Percentiles rank a stretch among this genome's conserved stretches.
Conservation (phyloP, 2,888 invertebrate species). For the Napeogenes sylphis region DNA sequence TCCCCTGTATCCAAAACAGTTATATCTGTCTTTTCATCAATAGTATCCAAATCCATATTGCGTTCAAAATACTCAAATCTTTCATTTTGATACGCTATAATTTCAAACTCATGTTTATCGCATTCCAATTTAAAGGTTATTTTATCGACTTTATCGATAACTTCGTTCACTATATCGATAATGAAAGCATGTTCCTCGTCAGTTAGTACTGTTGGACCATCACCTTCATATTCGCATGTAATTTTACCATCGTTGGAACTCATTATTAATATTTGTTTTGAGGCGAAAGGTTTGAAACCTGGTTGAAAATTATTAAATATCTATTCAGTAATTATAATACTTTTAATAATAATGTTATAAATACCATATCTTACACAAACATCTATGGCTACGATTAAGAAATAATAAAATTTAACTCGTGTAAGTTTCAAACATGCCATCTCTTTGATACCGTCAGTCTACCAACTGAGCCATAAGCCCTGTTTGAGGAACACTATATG, state of each 20-base stretch:
- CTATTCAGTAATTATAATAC: too few relatives aligned
- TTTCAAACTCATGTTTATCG: constrained; percentile 52
- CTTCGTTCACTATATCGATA: constrained; percentile 48
- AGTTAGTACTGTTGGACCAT: constrained; percentile 27
- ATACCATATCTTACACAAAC: too few relatives aligned
- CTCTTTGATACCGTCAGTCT: too few relatives aligned
- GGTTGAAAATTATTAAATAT: constrained; percentile 21
- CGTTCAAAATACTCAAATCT: constrained; percentile 20
- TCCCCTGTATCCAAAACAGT: constrained; percentile 35
- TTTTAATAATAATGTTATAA: too few relatives aligned
- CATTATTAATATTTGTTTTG: constrained; percentile 60
- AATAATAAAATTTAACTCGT: not conserved
- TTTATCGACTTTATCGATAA: constrained; percentile 54
- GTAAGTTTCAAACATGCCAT: too few relatives aligned
- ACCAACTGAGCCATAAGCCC: too few relatives aligned
- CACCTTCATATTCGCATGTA: constrained; percentile 44
- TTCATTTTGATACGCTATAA: constrained; percentile 45
- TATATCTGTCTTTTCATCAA: constrained; percentile 49
- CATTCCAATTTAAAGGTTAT: constrained; percentile 29
- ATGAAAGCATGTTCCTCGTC: constrained; percentile 37
- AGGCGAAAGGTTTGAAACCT: constrained; percentile 68
- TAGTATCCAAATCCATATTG: constrained; percentile 49
- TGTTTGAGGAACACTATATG: too few relatives aligned
- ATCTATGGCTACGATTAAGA: not conserved
- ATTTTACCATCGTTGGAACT: constrained; percentile 51